phyloP scores from a whole-genome alignment of 2,113 vertebrate genomes.

The western clawed frog (Xenopus tropicalis) region DNA sequence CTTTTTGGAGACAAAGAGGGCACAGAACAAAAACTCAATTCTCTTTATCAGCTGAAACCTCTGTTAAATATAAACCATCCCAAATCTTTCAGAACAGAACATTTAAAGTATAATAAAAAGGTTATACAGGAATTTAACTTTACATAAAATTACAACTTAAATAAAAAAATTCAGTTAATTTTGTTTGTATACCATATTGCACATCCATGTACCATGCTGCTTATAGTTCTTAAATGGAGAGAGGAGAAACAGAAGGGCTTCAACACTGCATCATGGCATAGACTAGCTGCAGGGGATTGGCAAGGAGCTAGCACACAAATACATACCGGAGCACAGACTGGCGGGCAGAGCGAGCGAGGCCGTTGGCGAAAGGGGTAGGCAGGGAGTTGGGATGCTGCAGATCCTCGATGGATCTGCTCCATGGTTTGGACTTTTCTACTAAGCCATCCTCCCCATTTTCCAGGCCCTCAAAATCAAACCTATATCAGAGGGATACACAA shows the following conservation, averaged over 20 bases:
- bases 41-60: too few species aligned
- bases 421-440: conserved; percentile 85
- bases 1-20: conserved; percentile 7
- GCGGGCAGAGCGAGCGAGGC: conserved; percentile 88
- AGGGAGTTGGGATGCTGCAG: conserved; percentile 81
- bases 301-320: conserved; percentile 65
- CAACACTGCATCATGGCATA: conserved; percentile 40
- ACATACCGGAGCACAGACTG: conserved; percentile 94
- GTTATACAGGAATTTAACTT: too few species aligned
- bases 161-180: too few species aligned
- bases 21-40: not conserved
- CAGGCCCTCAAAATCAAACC: conserved; percentile 94
- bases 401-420: conserved; percentile 97
- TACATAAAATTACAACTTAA: too few species aligned
- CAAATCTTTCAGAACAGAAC: too few species aligned
- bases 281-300: conserved; percentile 63
- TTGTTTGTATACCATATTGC: too few species aligned
- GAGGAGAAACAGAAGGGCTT: not conserved
- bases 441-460: conserved; percentile 85
- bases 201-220: too few species aligned
- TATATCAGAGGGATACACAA: conserved; percentile 56
- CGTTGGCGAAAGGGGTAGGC: conserved; percentile 82
- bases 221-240: too few species aligned
- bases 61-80: too few species aligned
- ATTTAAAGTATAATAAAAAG: too few species aligned